Base-by-base conservation (phyloP, 1,140 invertebrate species). In the Bemisia tabaci region DNA sequence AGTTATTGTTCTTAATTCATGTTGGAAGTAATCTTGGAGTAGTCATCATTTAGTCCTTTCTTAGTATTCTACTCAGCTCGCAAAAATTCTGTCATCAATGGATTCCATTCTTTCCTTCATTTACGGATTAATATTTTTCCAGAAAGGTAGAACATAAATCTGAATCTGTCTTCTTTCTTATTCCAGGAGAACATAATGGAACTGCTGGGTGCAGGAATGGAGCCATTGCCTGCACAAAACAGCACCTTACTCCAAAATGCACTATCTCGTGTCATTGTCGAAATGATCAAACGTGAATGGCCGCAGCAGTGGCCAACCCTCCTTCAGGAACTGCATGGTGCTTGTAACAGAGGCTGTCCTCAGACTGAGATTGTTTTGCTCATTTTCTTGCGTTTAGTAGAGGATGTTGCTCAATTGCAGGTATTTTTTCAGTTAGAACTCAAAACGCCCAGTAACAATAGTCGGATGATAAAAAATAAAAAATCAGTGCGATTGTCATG, bases 231-330 rank as follows among this genome's bases (percentile, higher is more conserved):
- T 12, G 76, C 79, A 61, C 83, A 85, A 67, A 78, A 81, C 33
- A 48, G 33, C 33, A 48, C 33, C 5, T 48, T 48, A 17, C 63
- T 69, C 65, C 93, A 95, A 76, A 91, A 94, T 79, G 92, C 86
- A 5, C 76, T 95, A 12, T 91, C 92, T 22, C 79, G 91, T 61
- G 87, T 95, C 22, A 84, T 95, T 66, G 93, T 96, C 0, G 94
- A 97, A 79, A 94, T 96, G 85, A 89, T 94, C 17, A 96, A 96
- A 75, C 79, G 93, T 21, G 92, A 95, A 75, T 97, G 94, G 94
- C 94, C 94, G 0, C 94, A 96, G 74, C 91, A 95, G 67, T 97
- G 94, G 94, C 89, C 91, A 0, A 86, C 86, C 0, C 74, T 97
- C 12, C 75, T 96, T 12, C 78, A 83, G 0, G 92, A 96, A 75